phyloP scores from a whole-genome alignment of 2,888 invertebrate species.

The Platycheirus rosarum region DNA sequence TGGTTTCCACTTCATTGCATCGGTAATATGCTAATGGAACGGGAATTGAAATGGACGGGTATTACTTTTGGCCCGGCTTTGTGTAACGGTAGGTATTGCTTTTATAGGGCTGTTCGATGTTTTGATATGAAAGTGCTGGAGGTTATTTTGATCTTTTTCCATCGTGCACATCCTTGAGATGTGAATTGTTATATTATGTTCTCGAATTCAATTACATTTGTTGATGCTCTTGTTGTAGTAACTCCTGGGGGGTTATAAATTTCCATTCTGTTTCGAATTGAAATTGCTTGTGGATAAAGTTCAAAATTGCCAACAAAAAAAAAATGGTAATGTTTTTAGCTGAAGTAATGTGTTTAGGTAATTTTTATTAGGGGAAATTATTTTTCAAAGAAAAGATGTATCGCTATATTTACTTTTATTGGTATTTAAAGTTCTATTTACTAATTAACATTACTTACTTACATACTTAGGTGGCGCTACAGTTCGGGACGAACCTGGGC shows the following conservation, averaged over 20 bases:
- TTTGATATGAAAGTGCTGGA: slow-evolving; percentile 6
- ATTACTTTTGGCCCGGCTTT: slow-evolving; percentile 1
- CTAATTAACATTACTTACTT: too few relatives aligned
- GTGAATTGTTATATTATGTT: slow-evolving; percentile 36
- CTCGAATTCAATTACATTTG: slow-evolving; percentile 58
- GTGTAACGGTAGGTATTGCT: slow-evolving; percentile 2
- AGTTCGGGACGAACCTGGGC: too few relatives aligned
- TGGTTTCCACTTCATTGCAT: slow-evolving; percentile 62
- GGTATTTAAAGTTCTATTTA: too few relatives aligned
- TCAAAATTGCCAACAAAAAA: too few relatives aligned
- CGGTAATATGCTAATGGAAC: slow-evolving; percentile 63
- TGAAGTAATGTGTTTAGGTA: too few relatives aligned
- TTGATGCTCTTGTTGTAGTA: slow-evolving; percentile 25
- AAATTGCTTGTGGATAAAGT: slow-evolving; percentile 17
- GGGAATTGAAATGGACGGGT: slow-evolving; percentile 43
- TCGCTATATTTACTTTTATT: too few relatives aligned
- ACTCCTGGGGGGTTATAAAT: slow-evolving; percentile 1
- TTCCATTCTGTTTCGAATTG: slow-evolving; percentile 30
- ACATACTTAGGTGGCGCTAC: too few relatives aligned
- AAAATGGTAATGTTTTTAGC: too few relatives aligned
- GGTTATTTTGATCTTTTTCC: slow-evolving; percentile 7
- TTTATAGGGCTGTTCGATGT: slow-evolving; percentile 19
- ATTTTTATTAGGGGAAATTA: too few relatives aligned
- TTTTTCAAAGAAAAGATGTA: too few relatives aligned
- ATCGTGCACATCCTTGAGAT: slow-evolving; percentile 3